Evolutionary conservation across 2,113 vertebrate species (phyloP), one percentile per base, ranked within the genome.

Genomic region (Platanista minor): DNA sequence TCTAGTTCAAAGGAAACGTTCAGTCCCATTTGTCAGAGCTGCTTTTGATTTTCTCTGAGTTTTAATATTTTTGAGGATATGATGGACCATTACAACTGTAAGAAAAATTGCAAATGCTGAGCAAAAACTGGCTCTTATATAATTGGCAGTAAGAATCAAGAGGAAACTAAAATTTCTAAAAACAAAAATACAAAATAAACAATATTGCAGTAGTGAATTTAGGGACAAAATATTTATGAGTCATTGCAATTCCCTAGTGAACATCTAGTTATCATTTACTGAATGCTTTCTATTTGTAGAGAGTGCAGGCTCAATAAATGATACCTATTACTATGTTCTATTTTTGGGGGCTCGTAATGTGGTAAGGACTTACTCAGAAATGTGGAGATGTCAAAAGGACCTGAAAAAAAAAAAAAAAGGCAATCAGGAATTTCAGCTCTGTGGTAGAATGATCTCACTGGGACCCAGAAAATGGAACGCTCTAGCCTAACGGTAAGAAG

Each of bases 1-100:
- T 80, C 18, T 78, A 81, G 94, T 49, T 69, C 41, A 64, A 71
- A 96, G 39, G 33, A 95, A 95, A 54, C 84, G 49, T 87, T 89
- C 84, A 54, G 29, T 67, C 61, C 91, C 57, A 59, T 75, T 92
- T 84, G 66, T 71, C 62, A 75, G 41, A 17, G 67, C 36, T 18
- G 15, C 13, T 87, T 94, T 52, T 71, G 67, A 61, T 95, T 91
- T 91, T 78, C 54, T 83, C 69, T 78, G 91, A 57, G 23, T 91
- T 92, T 95, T 92, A 95, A 90, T 92, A 97, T 94, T 81, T 88
- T 84, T 90, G 69, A 78, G 67, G 43, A 75, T 87, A 64, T 46
- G 41, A 92, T 31, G 8, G 39, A 94, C 90, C 84, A 87, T n/a
- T 96, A 23, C 18, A 95, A 64, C 9, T 59, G 23, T 29, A 81